Conservation (phyloP, 2,888 invertebrate species). For the Myopa tessellatipennis region DNA sequence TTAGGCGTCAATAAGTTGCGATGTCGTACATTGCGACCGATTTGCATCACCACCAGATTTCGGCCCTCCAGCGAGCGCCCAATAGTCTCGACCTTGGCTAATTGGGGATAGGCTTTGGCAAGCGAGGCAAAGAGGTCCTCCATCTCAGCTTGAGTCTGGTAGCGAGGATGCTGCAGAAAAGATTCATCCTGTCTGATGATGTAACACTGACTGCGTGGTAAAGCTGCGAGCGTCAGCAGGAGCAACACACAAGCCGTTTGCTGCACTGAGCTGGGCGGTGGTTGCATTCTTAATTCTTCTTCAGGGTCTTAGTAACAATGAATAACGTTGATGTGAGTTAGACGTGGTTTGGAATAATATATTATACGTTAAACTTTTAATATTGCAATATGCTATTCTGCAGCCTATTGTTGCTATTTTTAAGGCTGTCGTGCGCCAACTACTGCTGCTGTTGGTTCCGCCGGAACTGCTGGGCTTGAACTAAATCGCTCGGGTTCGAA, state of each 20-base stretch:
- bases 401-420: background rate
- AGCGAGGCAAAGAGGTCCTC: conserved; percentile 74
- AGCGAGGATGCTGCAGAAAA: conserved; percentile 73
- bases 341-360: no score
- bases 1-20: conserved; percentile 79
- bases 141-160: conserved; percentile 79
- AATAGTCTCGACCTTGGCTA: conserved; percentile 79
- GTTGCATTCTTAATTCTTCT: background rate
- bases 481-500: background rate
- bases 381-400: background rate
- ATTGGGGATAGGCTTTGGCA: conserved; percentile 74
- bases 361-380: background rate
- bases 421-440: background rate
- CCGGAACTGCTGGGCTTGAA: background rate
- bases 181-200: conserved; percentile 69
- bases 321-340: background rate
- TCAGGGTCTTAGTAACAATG: background rate
- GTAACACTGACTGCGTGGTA: conserved; percentile 47
- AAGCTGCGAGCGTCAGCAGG: conserved; percentile 26
- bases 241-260: conserved; percentile 10
- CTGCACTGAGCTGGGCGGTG: background rate
- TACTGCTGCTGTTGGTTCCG: conserved; percentile 5
- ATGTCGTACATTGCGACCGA: conserved; percentile 76
- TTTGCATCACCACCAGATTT: conserved; percentile 79
- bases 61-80: conserved; percentile 87